A percentile compares a stretch with the other conserved stretches of the same genome.
Conservation (phyloP, 2,797 vertebrate genomes). For the Thunnus albacares region DNA sequence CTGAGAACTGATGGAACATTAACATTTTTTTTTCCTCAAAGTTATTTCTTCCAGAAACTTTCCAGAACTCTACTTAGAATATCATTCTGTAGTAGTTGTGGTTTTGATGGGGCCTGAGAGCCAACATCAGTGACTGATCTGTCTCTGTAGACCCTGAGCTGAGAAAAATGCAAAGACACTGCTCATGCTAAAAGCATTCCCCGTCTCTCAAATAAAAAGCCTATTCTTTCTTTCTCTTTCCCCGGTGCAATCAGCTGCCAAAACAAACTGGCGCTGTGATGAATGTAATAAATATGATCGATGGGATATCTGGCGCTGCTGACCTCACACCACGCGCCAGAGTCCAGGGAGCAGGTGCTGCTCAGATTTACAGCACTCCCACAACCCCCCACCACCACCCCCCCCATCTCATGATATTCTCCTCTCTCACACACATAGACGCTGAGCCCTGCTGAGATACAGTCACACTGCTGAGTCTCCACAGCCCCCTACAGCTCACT, state of each 20-base stretch:
- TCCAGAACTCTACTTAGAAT: constrained; percentile 57
- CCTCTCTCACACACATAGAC: constrained; percentile 52
- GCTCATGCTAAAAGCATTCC: constrained; percentile 71
- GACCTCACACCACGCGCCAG: constrained; percentile 83
- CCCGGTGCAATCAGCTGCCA: constrained; percentile 83
- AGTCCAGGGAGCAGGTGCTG: constrained; percentile 84
- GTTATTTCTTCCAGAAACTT: constrained; percentile 57
- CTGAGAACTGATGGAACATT: constrained; percentile 50
- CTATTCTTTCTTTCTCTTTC: constrained; percentile 61
- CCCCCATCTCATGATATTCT: constrained; percentile 56
- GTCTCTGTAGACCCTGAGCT: constrained; percentile 61
- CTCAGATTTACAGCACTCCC: constrained; percentile 80
- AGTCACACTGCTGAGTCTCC: constrained; percentile 40
- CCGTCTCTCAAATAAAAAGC: constrained; percentile 66
- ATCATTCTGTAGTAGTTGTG: constrained; percentile 62
- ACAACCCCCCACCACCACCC: neutral
- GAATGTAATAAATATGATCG: constrained; percentile 86
- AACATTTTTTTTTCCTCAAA: constrained; percentile 43
- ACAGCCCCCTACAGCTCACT: constrained; percentile 30
- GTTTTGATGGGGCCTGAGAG: constrained; percentile 50
- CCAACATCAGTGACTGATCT: constrained; percentile 66
- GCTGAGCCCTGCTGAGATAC: constrained; percentile 52
- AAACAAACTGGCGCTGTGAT: constrained; percentile 84
- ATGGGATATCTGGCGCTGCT: constrained; percentile 79
- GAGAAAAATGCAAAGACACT: constrained; percentile 65